Conservation (phyloP, 2,113 vertebrate species). For the Eudorcas thomsonii region DNA sequence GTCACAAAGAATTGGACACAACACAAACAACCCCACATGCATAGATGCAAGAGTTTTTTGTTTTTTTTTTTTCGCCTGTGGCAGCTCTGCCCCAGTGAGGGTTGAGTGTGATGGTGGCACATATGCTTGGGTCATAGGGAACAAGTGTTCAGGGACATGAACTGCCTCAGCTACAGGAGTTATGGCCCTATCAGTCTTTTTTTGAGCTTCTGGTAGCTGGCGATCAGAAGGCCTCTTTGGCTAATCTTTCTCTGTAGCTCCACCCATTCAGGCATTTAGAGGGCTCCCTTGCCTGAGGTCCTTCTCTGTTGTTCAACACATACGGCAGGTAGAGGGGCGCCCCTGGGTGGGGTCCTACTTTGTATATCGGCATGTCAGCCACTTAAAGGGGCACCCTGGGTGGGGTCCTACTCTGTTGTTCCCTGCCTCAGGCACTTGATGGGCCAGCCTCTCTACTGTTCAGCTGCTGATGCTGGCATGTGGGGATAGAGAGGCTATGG, state of each 20-base stretch:
- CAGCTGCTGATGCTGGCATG: background rate
- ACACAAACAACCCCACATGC: background rate
- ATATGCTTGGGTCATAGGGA: background rate
- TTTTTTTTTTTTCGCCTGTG: background rate
- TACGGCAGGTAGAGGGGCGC: background rate
- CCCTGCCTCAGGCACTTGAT: background rate
- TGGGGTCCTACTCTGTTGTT: background rate
- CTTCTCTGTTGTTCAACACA: background rate
- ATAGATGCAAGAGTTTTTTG: background rate
- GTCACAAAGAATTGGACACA: background rate
- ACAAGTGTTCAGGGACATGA: background rate
- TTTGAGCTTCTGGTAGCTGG: background rate
- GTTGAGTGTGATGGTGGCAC: background rate
- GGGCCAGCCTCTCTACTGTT: background rate
- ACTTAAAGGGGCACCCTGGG: background rate
- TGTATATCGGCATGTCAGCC: accelerated
- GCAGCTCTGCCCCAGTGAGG: background rate
- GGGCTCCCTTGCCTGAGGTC: background rate
- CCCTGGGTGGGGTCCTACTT: background rate
- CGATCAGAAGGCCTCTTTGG: background rate
- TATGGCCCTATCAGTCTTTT: background rate
- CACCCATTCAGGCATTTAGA: background rate
- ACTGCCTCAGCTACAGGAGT: background rate
- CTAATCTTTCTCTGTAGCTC: background rate
- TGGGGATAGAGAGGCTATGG: background rate